Evolutionary conservation across 2,797 vertebrate genomes (phyloP).

Genomic region (Crotalus adamanteus): DNA sequence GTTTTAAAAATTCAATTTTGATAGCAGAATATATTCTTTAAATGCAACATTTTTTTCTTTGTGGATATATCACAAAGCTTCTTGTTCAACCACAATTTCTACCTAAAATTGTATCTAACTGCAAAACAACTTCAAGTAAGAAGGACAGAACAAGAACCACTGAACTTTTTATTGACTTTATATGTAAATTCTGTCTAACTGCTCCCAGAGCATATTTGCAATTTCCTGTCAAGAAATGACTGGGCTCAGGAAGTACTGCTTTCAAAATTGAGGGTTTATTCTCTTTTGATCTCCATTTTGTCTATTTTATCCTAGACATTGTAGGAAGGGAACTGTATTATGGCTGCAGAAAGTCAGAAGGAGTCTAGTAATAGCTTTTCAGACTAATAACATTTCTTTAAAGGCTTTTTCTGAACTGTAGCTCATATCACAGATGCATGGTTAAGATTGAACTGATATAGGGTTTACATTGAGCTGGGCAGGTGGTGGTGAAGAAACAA

Average conservation of each 20-base stretch:
- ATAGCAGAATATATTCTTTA: not conserved
- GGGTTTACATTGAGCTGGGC: not conserved
- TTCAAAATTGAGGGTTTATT: not conserved
- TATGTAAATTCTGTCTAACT: not conserved
- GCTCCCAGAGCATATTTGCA: slow-evolving; percentile 12
- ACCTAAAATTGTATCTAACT: slow-evolving; percentile 38
- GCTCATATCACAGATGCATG: not conserved
- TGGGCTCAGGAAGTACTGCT: not conserved
- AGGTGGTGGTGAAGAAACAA: not conserved
- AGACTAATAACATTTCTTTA: not conserved
- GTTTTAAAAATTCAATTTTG: not conserved
- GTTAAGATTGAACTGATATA: not conserved
- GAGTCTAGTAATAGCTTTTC: not conserved
- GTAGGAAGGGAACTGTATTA: not conserved
- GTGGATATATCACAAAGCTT: not conserved
- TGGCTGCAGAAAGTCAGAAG: not conserved
- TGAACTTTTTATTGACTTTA: slow-evolving; percentile 8
- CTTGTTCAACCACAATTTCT: slow-evolving; percentile 13
- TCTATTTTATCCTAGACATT: not conserved
- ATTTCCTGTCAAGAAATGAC: slow-evolving; percentile 13
- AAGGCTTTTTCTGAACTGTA: not conserved
- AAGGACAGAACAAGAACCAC: slow-evolving; percentile 43
- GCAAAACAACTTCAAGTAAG: slow-evolving; percentile 32
- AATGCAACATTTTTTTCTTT: not conserved
- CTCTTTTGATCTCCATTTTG: not conserved